These are phyloP conservation scores for Linurgus olivaceus DNA, from an alignment of 2,797 vertebrate species.

Conservation along the genomic window DNA sequence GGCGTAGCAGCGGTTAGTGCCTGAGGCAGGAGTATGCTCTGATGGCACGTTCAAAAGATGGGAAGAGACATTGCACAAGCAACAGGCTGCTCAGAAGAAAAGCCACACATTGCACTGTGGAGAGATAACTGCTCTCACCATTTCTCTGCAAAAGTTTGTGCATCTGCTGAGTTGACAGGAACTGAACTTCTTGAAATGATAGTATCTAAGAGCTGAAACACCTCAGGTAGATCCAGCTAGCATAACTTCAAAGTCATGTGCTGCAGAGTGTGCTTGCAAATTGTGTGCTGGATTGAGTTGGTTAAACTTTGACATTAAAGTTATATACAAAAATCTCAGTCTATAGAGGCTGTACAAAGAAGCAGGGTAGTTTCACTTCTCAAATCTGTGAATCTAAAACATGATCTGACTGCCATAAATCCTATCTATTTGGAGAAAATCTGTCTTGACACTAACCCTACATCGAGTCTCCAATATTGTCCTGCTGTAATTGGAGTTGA, in stretches of 20 bases:
- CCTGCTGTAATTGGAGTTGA: constrained; percentile 27
- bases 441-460: background rate
- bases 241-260: background rate
- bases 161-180: background rate
- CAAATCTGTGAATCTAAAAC: background rate
- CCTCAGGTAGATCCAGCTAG: background rate
- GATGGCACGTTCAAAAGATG: background rate
- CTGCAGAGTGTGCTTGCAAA: background rate
- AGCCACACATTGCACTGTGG: background rate
- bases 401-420: background rate
- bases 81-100: background rate
- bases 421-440: background rate
- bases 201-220: background rate
- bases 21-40: background rate
- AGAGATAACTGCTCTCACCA: background rate
- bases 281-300: background rate
- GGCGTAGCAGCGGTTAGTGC: background rate
- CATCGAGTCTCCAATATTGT: background rate
- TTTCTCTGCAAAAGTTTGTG: background rate
- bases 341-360: background rate
- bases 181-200: background rate
- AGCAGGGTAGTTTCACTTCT: background rate
- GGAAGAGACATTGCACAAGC: background rate
- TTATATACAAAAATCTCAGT: background rate
- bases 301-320: background rate